phyloP scores from a whole-genome alignment of 2,113 vertebrate species.

The Cettia cetti region DNA sequence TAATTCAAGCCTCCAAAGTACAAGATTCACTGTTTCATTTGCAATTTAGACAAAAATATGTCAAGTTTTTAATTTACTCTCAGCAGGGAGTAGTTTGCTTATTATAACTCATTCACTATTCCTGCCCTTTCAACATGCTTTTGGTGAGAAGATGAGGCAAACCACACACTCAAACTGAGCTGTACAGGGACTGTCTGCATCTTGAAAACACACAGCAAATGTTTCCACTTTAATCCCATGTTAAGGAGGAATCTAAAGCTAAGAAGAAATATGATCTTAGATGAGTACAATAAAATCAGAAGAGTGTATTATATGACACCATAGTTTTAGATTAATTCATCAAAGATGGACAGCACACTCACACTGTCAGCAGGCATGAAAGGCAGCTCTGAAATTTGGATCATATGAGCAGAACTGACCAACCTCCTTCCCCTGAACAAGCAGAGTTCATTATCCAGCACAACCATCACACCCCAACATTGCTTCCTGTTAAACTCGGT shows the following conservation, averaged over 20 bases:
- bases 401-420: neutral
- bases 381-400: neutral
- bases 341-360: neutral
- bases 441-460: neutral
- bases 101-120: neutral
- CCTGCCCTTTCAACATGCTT: neutral
- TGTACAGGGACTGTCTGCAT: neutral
- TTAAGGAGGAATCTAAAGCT: neutral
- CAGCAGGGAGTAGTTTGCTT: neutral
- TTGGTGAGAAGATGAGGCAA: neutral
- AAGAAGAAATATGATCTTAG: neutral
- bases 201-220: neutral
- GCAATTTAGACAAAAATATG: neutral
- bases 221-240: neutral
- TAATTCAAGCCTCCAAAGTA: neutral
- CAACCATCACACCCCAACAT: fast-evolving
- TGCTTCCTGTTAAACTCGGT: neutral
- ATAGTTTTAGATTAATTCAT: neutral
- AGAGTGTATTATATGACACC: neutral
- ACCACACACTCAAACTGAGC: neutral
- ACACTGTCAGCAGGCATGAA: neutral
- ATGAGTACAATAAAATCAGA: neutral
- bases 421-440: neutral
- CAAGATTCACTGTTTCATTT: neutral
- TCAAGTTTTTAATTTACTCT: neutral